Evolutionary conservation across 2,888 invertebrate species (phyloP).

Genomic region (Calameuta idolon): DNA sequence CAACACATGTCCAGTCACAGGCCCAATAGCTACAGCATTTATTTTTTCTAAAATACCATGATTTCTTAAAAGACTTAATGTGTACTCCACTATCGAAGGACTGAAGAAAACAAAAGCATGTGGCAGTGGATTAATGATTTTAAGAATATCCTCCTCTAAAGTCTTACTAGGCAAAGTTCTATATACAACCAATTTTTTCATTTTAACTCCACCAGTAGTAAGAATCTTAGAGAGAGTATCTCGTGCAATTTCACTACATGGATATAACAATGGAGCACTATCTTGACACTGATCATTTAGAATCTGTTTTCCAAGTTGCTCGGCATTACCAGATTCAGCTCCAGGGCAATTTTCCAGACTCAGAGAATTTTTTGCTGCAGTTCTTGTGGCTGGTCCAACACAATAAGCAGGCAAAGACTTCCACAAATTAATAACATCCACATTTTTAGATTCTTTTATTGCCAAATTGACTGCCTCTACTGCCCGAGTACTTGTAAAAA

Average conservation of each 20-base stretch:
- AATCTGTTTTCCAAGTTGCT: conserved; percentile 50
- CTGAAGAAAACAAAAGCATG: conserved; percentile 60
- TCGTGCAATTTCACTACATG: conserved; percentile 60
- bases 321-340: conserved; percentile 56
- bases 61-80: conserved; percentile 39
- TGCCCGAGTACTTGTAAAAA: conserved; percentile 61
- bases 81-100: conserved; percentile 55
- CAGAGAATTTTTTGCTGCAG: conserved; percentile 43
- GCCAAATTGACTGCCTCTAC: conserved; percentile 51
- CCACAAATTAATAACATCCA: conserved; percentile 44
- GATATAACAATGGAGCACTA: conserved; percentile 52
- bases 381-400: conserved; percentile 57
- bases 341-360: conserved; percentile 49
- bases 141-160: conserved; percentile 45
- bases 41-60: conserved; percentile 32
- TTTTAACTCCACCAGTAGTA: conserved; percentile 32
- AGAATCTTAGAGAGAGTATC: conserved; percentile 53
- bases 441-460: conserved; percentile 26
- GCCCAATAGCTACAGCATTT: conserved; percentile 59
- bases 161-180: conserved; percentile 50
- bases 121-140: conserved; percentile 33
- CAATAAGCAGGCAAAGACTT: conserved; percentile 51
- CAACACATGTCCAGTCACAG: conserved; percentile 55
- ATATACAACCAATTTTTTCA: conserved; percentile 53
- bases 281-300: conserved; percentile 31